These are phyloP conservation scores for Lemur catta DNA, from an alignment of 2,797 vertebrate species.

Conservation along the genomic window DNA sequence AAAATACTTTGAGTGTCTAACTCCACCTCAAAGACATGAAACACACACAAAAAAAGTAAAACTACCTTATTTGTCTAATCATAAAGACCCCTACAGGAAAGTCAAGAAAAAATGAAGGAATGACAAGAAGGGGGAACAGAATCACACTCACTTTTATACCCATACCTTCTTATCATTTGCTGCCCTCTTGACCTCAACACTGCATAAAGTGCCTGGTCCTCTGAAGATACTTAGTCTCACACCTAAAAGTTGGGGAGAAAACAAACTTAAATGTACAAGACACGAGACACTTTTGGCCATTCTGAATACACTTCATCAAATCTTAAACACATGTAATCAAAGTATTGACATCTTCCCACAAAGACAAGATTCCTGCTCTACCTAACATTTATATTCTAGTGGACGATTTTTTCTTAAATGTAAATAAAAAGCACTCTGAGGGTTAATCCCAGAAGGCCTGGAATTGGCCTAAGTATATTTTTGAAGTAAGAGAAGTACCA, in stretches of 20 bases:
- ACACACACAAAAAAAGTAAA: not conserved
- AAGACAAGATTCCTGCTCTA: not conserved
- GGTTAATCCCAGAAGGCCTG: not conserved
- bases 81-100: not conserved
- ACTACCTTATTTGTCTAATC: not conserved
- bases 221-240: not conserved
- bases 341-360: not conserved
- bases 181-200: not conserved
- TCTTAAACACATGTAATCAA: not conserved
- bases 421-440: not conserved
- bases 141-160: not conserved
- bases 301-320: not conserved
- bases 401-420: not conserved
- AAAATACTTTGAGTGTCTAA: not conserved
- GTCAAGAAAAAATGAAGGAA: not conserved
- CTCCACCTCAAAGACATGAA: not conserved
- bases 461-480: not conserved
- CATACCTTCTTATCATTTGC: not conserved
- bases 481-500: not conserved
- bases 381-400: not conserved
- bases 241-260: not conserved
- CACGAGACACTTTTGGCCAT: not conserved
- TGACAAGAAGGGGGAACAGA: not conserved
- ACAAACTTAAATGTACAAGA: not conserved
- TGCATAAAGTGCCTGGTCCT: not conserved